phyloP scores from a whole-genome alignment of 37 sponge, comb jelly and placozoan genomes.

The Haliclona indistincta region DNA sequence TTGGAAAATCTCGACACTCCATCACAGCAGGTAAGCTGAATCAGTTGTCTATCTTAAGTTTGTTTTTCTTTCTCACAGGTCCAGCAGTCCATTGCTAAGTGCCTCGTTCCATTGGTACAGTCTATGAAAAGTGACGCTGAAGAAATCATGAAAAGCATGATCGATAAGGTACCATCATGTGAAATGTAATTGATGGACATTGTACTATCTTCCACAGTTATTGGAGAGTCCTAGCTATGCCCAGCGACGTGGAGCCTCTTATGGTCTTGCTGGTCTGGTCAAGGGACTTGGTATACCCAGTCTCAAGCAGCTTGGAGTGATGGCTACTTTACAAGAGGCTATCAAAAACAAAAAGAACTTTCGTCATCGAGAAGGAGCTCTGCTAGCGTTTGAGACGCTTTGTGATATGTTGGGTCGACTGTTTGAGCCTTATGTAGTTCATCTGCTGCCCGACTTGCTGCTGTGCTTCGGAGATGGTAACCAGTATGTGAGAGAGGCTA shows the following conservation, averaged over 20 bases:
- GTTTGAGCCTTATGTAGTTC: constrained; percentile 98
- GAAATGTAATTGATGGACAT: background rate
- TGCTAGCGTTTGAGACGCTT: constrained; percentile 92
- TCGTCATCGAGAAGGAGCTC: constrained; percentile 90
- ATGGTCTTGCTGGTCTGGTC: constrained; percentile 97
- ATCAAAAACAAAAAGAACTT: constrained; percentile 95
- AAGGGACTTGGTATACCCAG: constrained; percentile 97
- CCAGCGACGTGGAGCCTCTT: constrained; percentile 93
- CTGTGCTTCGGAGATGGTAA: constrained; percentile 97
- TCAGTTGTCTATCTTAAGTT: background rate
- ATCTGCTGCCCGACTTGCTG: constrained; percentile 90
- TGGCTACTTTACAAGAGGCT: constrained; percentile 81
- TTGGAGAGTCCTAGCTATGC: constrained; percentile 82
- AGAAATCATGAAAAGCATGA: constrained; percentile 69
- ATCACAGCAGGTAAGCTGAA: constrained; percentile 65
- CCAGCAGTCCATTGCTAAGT: constrained; percentile 93
- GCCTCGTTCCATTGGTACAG: constrained; percentile 85
- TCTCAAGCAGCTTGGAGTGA: constrained; percentile 85
- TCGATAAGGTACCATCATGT: constrained; percentile 86
- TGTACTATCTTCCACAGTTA: constrained; percentile 44
- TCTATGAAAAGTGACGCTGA: constrained; percentile 74
- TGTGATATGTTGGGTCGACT: constrained; percentile 92
- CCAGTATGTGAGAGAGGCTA: constrained; percentile 96
- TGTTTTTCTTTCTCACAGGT: constrained; percentile 31
- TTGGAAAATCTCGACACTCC: constrained; percentile 92